phyloP scores from a whole-genome alignment of 1,140 invertebrate species.

The Drosophila nigrodunni region DNA sequence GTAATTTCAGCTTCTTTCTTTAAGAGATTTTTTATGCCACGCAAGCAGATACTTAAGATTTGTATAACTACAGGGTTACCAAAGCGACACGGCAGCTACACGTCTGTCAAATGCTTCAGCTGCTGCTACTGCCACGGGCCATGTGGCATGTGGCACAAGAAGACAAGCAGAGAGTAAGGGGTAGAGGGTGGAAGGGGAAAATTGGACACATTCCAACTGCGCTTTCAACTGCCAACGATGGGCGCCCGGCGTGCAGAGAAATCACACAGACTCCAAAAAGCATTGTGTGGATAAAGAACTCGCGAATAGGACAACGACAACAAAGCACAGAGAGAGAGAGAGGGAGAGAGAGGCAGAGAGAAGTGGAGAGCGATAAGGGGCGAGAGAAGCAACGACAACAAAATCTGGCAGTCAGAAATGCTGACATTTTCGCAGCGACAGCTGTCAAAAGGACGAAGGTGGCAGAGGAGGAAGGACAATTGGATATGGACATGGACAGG shows the following conservation, averaged over 20 bases:
- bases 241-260: slow-evolving; percentile 68
- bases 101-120: slow-evolving; percentile 8
- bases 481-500: slow-evolving; percentile 18
- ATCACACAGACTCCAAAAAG: slow-evolving; percentile 46
- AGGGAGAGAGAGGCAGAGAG: not conserved
- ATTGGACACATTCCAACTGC: slow-evolving; percentile 57
- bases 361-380: not conserved
- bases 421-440: slow-evolving; percentile 58
- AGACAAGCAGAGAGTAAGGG: too few relatives aligned
- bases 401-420: slow-evolving; percentile 55
- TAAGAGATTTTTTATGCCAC: too few relatives aligned
- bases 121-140: not conserved
- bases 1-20: too few relatives aligned
- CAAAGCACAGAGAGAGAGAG: not conserved
- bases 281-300: slow-evolving; percentile 22
- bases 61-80: too few relatives aligned
- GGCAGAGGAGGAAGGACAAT: not conserved
- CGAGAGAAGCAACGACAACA: slow-evolving; percentile 3
- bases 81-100: slow-evolving; percentile 13
- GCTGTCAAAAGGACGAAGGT: slow-evolving; percentile 43
- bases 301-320: slow-evolving; percentile 37
- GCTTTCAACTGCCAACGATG: slow-evolving; percentile 63
- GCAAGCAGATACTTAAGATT: too few relatives aligned
- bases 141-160: slow-evolving; percentile 17
- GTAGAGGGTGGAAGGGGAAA: not conserved